Conservation (phyloP, 2,888 invertebrate species). For the Eupithecia subfuscata region DNA sequence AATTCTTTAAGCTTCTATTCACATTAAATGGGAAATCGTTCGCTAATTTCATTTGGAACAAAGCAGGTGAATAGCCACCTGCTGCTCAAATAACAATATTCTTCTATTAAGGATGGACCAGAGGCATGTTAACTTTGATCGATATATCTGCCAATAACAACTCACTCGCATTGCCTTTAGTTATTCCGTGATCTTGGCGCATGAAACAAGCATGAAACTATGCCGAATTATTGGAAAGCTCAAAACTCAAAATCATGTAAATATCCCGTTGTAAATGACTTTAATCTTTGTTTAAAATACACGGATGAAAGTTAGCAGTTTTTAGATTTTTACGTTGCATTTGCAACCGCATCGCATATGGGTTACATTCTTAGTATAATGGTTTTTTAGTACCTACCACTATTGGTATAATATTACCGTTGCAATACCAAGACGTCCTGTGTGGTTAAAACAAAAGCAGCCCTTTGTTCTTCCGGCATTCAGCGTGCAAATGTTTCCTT, state of each 20-base stretch:
- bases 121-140: background rate
- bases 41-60: constrained; percentile 47
- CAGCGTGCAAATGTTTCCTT: constrained; percentile 51
- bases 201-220: too few species aligned
- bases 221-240: too few species aligned
- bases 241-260: too few species aligned
- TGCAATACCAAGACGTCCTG: constrained; percentile 66
- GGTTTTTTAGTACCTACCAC: constrained; percentile 2
- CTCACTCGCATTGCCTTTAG: too few species aligned
- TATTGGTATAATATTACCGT: constrained; percentile 59
- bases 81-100: constrained; percentile 11
- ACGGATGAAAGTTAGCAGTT: background rate
- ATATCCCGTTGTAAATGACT: too few species aligned
- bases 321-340: background rate
- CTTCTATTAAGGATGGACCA: background rate
- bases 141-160: too few species aligned
- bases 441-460: constrained; percentile 64
- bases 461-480: constrained; percentile 59
- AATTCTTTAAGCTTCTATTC: constrained; percentile 55
- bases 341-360: constrained; percentile 5
- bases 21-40: constrained; percentile 53
- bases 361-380: background rate
- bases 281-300: too few species aligned
- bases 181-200: too few species aligned
- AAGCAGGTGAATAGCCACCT: constrained; percentile 42